phyloP scores from a whole-genome alignment of 2,888 invertebrate genomes.

The Himalopsyche japonica region DNA sequence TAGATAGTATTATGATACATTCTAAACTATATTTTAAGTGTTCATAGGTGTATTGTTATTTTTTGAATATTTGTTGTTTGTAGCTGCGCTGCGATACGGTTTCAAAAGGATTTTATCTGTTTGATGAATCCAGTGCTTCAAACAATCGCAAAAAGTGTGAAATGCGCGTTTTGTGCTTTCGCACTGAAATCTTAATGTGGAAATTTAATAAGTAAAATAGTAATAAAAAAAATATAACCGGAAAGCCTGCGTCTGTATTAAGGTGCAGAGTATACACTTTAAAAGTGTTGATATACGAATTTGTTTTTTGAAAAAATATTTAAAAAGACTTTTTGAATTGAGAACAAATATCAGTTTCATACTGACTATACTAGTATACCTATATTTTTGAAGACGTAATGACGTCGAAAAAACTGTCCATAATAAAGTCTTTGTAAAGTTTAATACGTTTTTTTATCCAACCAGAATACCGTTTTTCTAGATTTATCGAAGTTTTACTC shows the following conservation, averaged over 20 bases:
- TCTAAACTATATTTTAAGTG: too few species aligned
- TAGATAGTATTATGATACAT: too few species aligned
- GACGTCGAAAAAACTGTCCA: too few species aligned
- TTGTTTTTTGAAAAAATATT: background rate
- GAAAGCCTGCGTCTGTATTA: background rate
- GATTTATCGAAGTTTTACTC: too few species aligned
- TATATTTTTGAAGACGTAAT: too few species aligned
- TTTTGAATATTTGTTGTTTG: too few species aligned
- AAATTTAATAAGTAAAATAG: background rate
- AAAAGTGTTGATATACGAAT: background rate
- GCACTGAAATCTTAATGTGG: background rate
- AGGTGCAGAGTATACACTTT: background rate
- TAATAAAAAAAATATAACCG: background rate
- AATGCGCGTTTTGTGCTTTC: background rate
- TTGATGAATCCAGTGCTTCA: background rate
- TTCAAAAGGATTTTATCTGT: background rate
- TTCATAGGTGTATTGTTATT: too few species aligned
- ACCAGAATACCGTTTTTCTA: too few species aligned
- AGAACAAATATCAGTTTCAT: too few species aligned
- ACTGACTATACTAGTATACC: too few species aligned
- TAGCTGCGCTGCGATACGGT: background rate
- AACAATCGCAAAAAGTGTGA: background rate
- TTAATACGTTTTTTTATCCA: too few species aligned
- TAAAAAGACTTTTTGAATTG: background rate
- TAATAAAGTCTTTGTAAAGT: too few species aligned